phyloP scores from a whole-genome alignment of 2,113 vertebrate genomes.

The Nerophis ophidion region DNA sequence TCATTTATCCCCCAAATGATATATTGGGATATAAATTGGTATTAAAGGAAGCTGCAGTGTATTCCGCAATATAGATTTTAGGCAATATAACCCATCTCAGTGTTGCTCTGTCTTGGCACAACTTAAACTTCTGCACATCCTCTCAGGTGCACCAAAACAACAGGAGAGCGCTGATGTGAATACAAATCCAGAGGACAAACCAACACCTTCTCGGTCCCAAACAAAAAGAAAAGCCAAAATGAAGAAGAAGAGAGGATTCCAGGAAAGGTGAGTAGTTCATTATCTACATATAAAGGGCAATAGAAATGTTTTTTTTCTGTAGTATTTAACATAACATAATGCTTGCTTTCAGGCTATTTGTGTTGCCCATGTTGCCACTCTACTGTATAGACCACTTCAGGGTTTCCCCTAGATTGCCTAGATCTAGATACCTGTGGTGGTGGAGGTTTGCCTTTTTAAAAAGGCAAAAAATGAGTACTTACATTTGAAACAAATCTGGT shows the following conservation, averaged over 20 bases:
- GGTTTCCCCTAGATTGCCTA: too few species aligned
- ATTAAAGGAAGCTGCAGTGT: too few species aligned
- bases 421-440: too few species aligned
- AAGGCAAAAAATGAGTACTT: too few species aligned
- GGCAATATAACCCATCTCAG: too few species aligned
- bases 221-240: slow-evolving; percentile 60
- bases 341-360: not conserved
- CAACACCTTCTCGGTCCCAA: slow-evolving; percentile 28
- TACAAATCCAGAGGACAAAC: slow-evolving; percentile 62
- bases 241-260: slow-evolving; percentile 83
- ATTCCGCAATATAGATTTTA: too few species aligned
- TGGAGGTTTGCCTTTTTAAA: too few species aligned
- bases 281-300: not conserved
- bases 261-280: slow-evolving; percentile 77
- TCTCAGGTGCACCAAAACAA: not conserved
- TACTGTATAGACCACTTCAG: too few species aligned
- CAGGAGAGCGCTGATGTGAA: not conserved
- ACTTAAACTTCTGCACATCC: not conserved
- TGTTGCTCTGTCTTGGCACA: not conserved
- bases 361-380: too few species aligned
- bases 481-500: too few species aligned
- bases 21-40: too few species aligned
- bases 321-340: not conserved
- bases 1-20: too few species aligned
- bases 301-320: not conserved